Conservation (phyloP, 2,888 invertebrate species). For the Serripes groenlandicus region DNA sequence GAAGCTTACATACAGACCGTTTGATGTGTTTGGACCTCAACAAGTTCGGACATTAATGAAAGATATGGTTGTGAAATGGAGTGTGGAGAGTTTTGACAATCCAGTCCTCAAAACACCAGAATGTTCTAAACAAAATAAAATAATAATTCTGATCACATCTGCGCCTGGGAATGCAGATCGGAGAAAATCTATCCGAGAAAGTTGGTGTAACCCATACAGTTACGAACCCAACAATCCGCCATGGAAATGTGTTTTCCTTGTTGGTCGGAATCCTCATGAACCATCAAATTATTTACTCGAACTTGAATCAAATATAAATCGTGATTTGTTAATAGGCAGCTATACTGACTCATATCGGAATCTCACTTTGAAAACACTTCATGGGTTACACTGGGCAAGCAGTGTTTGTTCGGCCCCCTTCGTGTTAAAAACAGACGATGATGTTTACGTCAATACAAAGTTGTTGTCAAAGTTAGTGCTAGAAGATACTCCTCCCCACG, state of each 20-base stretch:
- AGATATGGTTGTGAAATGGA: constrained; percentile 72
- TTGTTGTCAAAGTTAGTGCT: constrained; percentile 72
- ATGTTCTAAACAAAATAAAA: constrained; percentile 65
- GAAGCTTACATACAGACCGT: constrained; percentile 47
- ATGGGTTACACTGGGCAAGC: constrained; percentile 81
- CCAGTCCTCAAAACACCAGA: constrained; percentile 45
- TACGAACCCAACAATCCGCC: constrained; percentile 59
- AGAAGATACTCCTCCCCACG: constrained; percentile 62
- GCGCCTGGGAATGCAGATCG: constrained; percentile 74
- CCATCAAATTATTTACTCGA: constrained; percentile 43
- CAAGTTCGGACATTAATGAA: constrained; percentile 39
- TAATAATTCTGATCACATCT: constrained; percentile 78
- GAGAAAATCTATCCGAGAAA: constrained; percentile 75
- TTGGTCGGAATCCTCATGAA: constrained; percentile 69
- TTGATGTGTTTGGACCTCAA: constrained; percentile 36
- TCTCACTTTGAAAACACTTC: constrained; percentile 82
- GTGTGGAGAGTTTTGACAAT: constrained; percentile 64
- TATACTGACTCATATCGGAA: constrained; percentile 84
- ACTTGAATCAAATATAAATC: constrained; percentile 66
- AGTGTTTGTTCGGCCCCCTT: constrained; percentile 73
- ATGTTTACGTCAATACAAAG: constrained; percentile 82
- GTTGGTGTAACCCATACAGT: constrained; percentile 75
- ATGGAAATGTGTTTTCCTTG: constrained; percentile 82
- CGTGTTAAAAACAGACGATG: constrained; percentile 84
- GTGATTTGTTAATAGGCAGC: constrained; percentile 82